These are phyloP conservation scores for Rotaria macrura DNA, from an alignment of 2,888 invertebrate genomes.

Conservation along the genomic window DNA sequence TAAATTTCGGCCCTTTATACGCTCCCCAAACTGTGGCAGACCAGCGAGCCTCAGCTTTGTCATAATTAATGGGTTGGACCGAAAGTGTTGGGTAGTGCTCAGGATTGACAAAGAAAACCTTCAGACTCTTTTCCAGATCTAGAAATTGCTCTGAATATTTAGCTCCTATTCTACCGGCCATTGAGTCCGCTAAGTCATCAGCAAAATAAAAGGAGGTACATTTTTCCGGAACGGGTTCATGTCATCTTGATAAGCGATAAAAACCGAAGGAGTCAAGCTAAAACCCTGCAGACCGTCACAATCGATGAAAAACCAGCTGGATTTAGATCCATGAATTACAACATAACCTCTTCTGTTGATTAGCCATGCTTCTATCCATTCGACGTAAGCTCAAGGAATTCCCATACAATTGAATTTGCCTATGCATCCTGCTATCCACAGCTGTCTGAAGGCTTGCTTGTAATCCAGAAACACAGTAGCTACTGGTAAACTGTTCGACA, in stretches of 20 bases:
- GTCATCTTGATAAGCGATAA: not conserved
- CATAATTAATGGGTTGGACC: not conserved
- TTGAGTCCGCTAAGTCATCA: not conserved
- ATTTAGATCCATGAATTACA: not conserved
- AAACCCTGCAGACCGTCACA: not conserved
- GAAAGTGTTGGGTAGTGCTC: not conserved
- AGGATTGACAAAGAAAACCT: not conserved
- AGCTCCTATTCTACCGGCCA: not conserved
- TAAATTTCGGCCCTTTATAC: not conserved
- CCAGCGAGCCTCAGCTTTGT: not conserved
- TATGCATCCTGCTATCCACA: no score
- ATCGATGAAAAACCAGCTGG: not conserved
- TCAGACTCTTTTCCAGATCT: not conserved
- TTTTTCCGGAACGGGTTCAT: not conserved
- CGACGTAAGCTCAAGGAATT: not conserved
- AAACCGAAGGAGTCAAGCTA: not conserved
- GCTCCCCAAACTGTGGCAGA: not conserved
- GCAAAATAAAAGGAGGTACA: not conserved
- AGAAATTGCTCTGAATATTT: not conserved
- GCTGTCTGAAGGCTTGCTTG: no score
- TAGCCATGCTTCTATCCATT: not conserved
- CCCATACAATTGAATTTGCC: no score
- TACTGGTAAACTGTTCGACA: no score
- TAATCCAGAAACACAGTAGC: no score
- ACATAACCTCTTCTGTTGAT: not conserved